A percentile compares a stretch with the other conserved stretches of the same genome.
Evolutionary conservation across 2,888 invertebrate genomes (phyloP).

Genomic region (Morpho helenor): DNA sequence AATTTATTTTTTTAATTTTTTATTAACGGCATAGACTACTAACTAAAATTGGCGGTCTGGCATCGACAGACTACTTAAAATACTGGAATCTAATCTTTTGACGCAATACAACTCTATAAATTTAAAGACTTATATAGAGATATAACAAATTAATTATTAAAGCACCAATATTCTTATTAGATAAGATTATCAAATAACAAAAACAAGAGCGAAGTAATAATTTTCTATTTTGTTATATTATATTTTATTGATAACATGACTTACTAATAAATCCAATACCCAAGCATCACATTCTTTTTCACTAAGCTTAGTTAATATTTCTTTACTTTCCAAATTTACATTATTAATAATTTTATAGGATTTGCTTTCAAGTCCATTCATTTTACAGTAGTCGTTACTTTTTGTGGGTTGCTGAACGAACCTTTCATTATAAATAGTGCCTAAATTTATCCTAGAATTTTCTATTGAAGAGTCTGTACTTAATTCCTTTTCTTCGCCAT

Average conservation of each 20-base stretch:
- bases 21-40: too few species aligned
- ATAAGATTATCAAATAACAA: too few species aligned
- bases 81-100: too few species aligned
- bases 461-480: constrained; percentile 14
- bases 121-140: too few species aligned
- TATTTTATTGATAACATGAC: constrained; percentile 2
- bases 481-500: constrained; percentile 21
- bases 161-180: too few species aligned
- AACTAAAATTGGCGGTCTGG: too few species aligned
- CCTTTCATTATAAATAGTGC: constrained; percentile 16
- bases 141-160: too few species aligned
- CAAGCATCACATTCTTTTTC: background rate
- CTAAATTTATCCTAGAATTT: constrained; percentile 21
- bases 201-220: too few species aligned
- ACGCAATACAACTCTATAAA: too few species aligned
- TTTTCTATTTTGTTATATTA: too few species aligned
- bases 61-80: too few species aligned
- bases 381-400: constrained; percentile 5
- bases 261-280: constrained; percentile 6
- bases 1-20: too few species aligned
- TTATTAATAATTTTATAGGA: background rate
- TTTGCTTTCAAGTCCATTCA: constrained; percentile 3
- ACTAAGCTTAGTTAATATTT: background rate
- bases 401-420: background rate
- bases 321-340: background rate